Base-by-base conservation (phyloP, 2,888 invertebrate genomes). In the Coremacera marginata region DNA sequence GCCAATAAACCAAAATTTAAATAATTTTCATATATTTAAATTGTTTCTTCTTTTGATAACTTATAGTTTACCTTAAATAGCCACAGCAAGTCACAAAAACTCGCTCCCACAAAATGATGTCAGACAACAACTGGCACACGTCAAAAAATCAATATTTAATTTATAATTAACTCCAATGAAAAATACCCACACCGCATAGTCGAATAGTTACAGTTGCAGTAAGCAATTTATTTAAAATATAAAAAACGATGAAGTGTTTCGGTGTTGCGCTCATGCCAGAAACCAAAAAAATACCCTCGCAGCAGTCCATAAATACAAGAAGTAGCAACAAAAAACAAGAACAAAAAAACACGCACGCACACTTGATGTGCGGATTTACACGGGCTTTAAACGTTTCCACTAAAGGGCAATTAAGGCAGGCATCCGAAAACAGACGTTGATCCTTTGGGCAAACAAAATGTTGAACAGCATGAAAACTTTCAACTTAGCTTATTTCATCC, bases 141-240 rank as follows among this genome's bases (percentile, higher is more conserved):
- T 77, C 81, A 78, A 84, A 86, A 85, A 86, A 88, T 87, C 87
- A 88, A 88, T 88, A 88, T 88, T 88, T 88, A 87, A 88, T 85
- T 88, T 88, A 86, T 87, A 88, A 88, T 88, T 88, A 88, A 88
- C 88, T 88, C 87, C 55, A 34, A 14, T 8, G 49, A 19, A 16
- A 67, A 55, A 74, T 7, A 49, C 19, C 27, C 19, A 7, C 34
- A 63, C 63, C 3, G 7, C 34, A 63, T 44, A 11, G 2, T 34
- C 8, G 2, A 22, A 34, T 14, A 44, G 11, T 44, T 3, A 44
- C 44, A 14, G 44, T 44, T 11, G 2, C 5, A 44, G 22, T 57
- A 31, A 25, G 11, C 16, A 71, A 71, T 62, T 72, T 62, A 62
- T 49, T 62, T 62, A 62, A 72, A 49, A n/a, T 62, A 62, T 49